Percentiles rank a stretch among this genome's conserved stretches.
phyloP scores from a whole-genome alignment of 2,113 vertebrate species.

The Python bivittatus region DNA sequence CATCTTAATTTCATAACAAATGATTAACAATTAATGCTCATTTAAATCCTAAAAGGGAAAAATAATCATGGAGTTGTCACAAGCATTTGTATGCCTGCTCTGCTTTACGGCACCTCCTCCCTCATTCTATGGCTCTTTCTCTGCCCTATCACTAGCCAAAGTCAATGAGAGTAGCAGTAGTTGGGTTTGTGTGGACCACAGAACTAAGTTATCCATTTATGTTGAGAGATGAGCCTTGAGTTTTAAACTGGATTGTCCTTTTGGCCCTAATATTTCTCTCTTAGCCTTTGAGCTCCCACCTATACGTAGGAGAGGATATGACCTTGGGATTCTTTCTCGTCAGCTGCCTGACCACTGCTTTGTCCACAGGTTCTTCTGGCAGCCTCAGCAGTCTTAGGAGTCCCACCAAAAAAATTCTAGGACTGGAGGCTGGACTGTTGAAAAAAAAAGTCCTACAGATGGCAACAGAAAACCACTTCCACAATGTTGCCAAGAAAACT shows the following conservation, averaged over 20 bases:
- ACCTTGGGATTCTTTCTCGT: not conserved
- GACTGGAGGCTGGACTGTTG: not conserved
- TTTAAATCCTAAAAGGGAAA: not conserved
- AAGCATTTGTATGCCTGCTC: not conserved
- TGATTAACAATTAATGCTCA: not conserved
- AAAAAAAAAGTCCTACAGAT: not conserved
- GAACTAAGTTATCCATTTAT: not conserved
- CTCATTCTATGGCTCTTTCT: not conserved
- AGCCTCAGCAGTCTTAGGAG: not conserved
- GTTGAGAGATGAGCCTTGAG: not conserved
- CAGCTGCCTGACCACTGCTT: not conserved
- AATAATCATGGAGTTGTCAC: not conserved
- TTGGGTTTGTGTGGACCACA: not conserved
- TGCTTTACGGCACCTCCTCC: too few species aligned
- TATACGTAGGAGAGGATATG: not conserved
- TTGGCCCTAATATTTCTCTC: not conserved
- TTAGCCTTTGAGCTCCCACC: not conserved
- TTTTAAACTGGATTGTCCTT: not conserved
- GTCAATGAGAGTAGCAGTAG: not conserved
- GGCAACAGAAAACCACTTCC: not conserved
- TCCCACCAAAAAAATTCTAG: not conserved
- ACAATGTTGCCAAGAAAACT: not conserved
- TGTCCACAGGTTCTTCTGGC: not conserved
- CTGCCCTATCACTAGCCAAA: not conserved
- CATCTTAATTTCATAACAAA: not conserved